Evolutionary conservation across 2,888 invertebrate genomes (phyloP).

Genomic region (Yponomeuta plumbellus): DNA sequence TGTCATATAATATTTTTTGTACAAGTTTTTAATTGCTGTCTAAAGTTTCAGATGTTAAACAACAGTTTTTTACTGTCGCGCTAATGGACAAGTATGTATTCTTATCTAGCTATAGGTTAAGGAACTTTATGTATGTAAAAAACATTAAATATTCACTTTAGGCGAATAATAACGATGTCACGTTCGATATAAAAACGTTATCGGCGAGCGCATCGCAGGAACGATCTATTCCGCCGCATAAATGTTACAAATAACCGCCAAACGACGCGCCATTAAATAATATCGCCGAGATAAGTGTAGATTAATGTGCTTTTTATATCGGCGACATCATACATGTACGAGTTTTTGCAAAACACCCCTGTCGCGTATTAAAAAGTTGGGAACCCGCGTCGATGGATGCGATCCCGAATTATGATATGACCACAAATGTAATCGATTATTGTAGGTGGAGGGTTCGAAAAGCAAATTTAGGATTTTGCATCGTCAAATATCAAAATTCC

Average conservation of each 20-base stretch:
- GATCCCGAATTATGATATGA: slow-evolving; percentile 58
- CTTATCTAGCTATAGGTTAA: neutral
- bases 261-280: slow-evolving; percentile 73
- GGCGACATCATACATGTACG: slow-evolving; percentile 18
- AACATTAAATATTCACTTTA: slow-evolving; percentile 44
- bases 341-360: slow-evolving; percentile 50
- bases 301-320: slow-evolving; percentile 73
- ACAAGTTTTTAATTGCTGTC: too few relatives aligned
- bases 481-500: neutral
- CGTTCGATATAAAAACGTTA: slow-evolving; percentile 44
- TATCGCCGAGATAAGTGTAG: slow-evolving; percentile 69
- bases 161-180: slow-evolving; percentile 38
- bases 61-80: too few relatives aligned
- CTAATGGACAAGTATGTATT: too few relatives aligned
- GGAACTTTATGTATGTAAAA: neutral
- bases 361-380: slow-evolving; percentile 52
- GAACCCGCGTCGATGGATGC: slow-evolving; percentile 46
- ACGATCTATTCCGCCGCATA: slow-evolving; percentile 50
- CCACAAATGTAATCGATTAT: slow-evolving; percentile 18
- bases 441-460: neutral
- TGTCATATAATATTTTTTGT: neutral
- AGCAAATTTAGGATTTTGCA: neutral
- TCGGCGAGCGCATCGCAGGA: slow-evolving; percentile 56
- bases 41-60: too few relatives aligned
- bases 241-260: slow-evolving; percentile 72